Conservation (phyloP, 2,888 invertebrate species). For the Rhingia rostrata region DNA sequence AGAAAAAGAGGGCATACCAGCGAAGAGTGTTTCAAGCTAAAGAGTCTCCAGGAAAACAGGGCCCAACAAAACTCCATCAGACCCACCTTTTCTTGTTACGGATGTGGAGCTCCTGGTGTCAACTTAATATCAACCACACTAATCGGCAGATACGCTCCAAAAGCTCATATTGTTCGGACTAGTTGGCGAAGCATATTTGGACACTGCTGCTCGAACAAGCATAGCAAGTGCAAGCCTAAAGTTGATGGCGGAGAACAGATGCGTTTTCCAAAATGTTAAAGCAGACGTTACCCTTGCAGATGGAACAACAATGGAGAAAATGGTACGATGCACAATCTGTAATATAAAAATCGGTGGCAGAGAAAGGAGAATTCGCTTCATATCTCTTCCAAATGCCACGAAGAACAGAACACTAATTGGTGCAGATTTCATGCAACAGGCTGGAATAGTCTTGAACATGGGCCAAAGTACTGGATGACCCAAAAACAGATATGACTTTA, state of each 20-base stretch:
- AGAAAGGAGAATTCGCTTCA: constrained; percentile 59
- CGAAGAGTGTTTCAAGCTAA: constrained; percentile 12
- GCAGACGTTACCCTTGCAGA: constrained; percentile 55
- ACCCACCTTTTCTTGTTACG: too few relatives aligned
- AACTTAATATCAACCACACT: constrained; percentile 29
- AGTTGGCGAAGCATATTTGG: constrained; percentile 17
- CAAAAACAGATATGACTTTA: too few relatives aligned
- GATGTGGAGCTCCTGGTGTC: constrained; percentile 34
- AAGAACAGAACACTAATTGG: too few relatives aligned
- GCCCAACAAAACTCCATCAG: too few relatives aligned
- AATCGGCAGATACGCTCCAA: constrained; percentile 55
- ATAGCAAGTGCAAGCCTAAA: too few relatives aligned
- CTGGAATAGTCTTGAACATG: too few relatives aligned
- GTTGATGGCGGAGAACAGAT: too few relatives aligned
- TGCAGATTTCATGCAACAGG: too few relatives aligned
- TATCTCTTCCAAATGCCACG: constrained; percentile 56
- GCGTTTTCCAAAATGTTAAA: too few relatives aligned
- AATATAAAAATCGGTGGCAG: constrained; percentile 56
- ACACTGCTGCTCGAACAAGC: too few relatives aligned
- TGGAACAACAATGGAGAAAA: constrained; percentile 34
- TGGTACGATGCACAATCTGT: constrained; percentile 50
- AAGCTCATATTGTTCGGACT: constrained; percentile 35
- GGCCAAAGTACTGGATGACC: too few relatives aligned
- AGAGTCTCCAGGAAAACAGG: neutral
- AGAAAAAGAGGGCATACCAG: neutral